A percentile compares a stretch with the other conserved stretches of the same genome.
Evolutionary conservation across 1,140 invertebrate species (phyloP).

Genomic region (Drosophila santomea): DNA sequence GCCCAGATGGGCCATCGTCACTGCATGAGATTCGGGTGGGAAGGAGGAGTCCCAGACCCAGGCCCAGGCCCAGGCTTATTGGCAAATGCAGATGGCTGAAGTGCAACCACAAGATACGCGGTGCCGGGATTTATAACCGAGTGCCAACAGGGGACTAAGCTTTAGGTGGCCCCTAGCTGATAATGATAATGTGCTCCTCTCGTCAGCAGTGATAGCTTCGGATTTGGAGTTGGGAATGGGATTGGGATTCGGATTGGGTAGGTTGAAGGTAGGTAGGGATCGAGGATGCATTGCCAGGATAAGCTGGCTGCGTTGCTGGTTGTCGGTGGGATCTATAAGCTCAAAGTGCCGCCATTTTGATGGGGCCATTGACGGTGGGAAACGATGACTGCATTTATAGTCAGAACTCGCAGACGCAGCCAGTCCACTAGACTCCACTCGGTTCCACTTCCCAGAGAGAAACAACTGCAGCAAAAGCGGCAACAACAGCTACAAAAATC

Average conservation of each 20-base stretch:
- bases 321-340: slow-evolving; percentile 63
- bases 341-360: slow-evolving; percentile 82
- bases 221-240: background rate
- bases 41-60: slow-evolving; percentile 3
- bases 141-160: slow-evolving; percentile 61
- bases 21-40: slow-evolving; percentile 22
- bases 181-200: slow-evolving; percentile 79
- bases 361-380: slow-evolving; percentile 43
- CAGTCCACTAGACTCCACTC: slow-evolving; percentile 45
- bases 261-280: background rate
- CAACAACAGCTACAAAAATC: slow-evolving; percentile 41
- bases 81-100: slow-evolving; percentile 55
- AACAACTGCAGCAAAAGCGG: slow-evolving; percentile 50
- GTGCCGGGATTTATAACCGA: slow-evolving; percentile 66
- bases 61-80: slow-evolving; percentile 10
- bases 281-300: slow-evolving; percentile 56
- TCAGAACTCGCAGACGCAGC: slow-evolving; percentile 50
- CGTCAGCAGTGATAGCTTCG: slow-evolving; percentile 44
- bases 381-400: slow-evolving; percentile 47
- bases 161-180: slow-evolving; percentile 51
- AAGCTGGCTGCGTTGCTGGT: slow-evolving; percentile 35
- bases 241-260: background rate
- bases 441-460: slow-evolving; percentile 34
- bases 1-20: slow-evolving; percentile 40
- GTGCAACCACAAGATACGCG: slow-evolving; percentile 60